A percentile compares a stretch with the other conserved stretches of the same genome.
Evolutionary conservation across 2,888 invertebrate genomes (phyloP).

Genomic region (Caenorhabditis sinica): DNA sequence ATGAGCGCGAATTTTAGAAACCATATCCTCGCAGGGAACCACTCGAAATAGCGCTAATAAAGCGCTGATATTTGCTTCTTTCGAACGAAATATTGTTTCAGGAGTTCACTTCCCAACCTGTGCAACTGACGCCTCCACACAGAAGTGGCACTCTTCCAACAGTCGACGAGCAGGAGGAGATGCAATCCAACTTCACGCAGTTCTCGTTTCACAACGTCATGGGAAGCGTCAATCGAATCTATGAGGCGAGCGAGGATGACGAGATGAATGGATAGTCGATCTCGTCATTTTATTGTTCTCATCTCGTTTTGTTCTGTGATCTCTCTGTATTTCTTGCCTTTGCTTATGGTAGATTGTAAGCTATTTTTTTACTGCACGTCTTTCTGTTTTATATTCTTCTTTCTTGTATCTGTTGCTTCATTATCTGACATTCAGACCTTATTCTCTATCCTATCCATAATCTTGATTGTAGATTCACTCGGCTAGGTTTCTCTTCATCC

Average conservation of each 20-base stretch:
- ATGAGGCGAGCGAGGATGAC: constrained; percentile 65
- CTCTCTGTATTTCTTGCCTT: background rate
- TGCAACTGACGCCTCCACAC: constrained; percentile 94
- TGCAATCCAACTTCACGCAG: constrained; percentile 87
- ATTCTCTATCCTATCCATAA: background rate
- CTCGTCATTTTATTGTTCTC: background rate
- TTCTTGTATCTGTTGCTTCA: too few relatives aligned
- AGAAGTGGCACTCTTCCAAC: constrained; percentile 86
- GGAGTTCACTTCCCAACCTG: constrained; percentile 97
- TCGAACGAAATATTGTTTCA: constrained; percentile 85
- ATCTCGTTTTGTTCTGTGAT: background rate
- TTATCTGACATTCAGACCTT: constrained; percentile 45
- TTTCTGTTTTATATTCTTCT: too few relatives aligned
- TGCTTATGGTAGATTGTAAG: too few relatives aligned
- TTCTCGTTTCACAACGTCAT: constrained; percentile 87
- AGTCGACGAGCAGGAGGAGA: constrained; percentile 87
- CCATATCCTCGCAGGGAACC: too few relatives aligned
- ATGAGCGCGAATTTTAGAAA: too few relatives aligned
- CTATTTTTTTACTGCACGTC: too few relatives aligned
- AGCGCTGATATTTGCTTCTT: too few relatives aligned
- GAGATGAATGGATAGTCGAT: constrained; percentile 24
- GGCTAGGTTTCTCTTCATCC: too few relatives aligned
- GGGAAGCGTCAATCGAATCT: constrained; percentile 49
- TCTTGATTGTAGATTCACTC: too few relatives aligned
- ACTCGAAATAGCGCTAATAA: too few relatives aligned